phyloP scores from a whole-genome alignment of 35 echinoderm and acorn worm genomes.

The Amphiura filiformis region DNA sequence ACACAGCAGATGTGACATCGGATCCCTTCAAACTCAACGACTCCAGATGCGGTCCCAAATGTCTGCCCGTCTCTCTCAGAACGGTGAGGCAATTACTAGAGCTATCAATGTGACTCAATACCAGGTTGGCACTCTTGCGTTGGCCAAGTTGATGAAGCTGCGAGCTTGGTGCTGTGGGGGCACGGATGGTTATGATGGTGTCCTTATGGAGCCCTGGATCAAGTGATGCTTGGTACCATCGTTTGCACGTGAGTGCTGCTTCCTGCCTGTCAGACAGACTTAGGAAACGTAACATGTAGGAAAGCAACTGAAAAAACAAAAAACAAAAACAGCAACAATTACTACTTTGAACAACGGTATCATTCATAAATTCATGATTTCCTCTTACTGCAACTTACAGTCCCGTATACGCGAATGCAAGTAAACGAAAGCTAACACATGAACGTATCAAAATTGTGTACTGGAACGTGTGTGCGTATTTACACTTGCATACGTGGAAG shows the following conservation, averaged over 20 bases:
- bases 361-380: too few species aligned
- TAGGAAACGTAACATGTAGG: slow-evolving; percentile 61
- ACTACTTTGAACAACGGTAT: too few species aligned
- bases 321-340: too few species aligned
- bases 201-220: slow-evolving; percentile 70
- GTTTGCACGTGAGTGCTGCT: slow-evolving; percentile 44
- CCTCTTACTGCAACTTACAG: too few species aligned
- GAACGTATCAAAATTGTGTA: too few species aligned
- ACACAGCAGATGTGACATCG: slow-evolving; percentile 67
- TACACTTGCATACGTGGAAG: too few species aligned
- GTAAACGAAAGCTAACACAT: too few species aligned
- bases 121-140: slow-evolving; percentile 74
- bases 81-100: slow-evolving; percentile 32
- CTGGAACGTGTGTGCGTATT: too few species aligned
- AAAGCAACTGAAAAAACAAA: slow-evolving; percentile 48
- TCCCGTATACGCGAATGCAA: too few species aligned
- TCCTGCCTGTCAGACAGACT: slow-evolving; percentile 38
- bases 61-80: slow-evolving; percentile 64
- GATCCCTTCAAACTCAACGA: slow-evolving; percentile 69
- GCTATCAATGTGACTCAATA: slow-evolving; percentile 70
- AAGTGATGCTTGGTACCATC: slow-evolving; percentile 79
- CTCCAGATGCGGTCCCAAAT: slow-evolving; percentile 68
- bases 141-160: slow-evolving; percentile 52
- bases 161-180: slow-evolving; percentile 17
- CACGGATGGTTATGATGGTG: slow-evolving; percentile 67